These are phyloP conservation scores for Agonum fuliginosum DNA, from an alignment of 2,888 invertebrate species.

Conservation along the genomic window DNA sequence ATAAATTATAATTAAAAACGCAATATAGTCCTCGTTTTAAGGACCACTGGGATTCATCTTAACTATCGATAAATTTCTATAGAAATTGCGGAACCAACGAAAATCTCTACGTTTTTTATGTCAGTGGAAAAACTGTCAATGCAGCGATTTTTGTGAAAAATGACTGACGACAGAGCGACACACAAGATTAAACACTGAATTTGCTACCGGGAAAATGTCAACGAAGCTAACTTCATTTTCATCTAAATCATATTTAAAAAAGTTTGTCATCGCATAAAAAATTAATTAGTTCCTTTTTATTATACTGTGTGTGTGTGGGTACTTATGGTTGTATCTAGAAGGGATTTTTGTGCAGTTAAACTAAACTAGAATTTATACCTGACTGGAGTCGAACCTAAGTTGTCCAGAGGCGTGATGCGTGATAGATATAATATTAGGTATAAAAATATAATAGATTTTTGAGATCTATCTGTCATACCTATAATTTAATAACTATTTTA, in stretches of 20 bases:
- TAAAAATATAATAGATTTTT: too few relatives aligned
- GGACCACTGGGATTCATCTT: background rate
- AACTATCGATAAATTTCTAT: conserved; percentile 27
- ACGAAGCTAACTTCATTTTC: background rate
- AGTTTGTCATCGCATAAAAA: background rate
- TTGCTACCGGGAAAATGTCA: background rate
- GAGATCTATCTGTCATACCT: too few relatives aligned
- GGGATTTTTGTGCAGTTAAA: too few relatives aligned
- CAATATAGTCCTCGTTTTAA: background rate
- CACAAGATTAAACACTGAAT: conserved; percentile 8
- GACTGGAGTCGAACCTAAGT: too few relatives aligned
- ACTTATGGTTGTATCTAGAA: too few relatives aligned
- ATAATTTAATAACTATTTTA: too few relatives aligned
- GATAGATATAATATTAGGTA: too few relatives aligned
- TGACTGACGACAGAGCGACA: conserved; percentile 1
- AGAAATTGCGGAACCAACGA: background rate
- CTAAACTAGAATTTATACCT: too few relatives aligned
- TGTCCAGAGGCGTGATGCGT: too few relatives aligned
- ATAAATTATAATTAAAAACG: too few relatives aligned
- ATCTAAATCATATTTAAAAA: background rate
- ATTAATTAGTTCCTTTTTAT: too few relatives aligned
- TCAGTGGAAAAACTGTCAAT: background rate
- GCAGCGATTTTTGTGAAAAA: conserved; percentile 17
- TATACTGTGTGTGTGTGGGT: too few relatives aligned
- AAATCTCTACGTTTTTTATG: background rate